phyloP scores from a whole-genome alignment of 2,113 vertebrate genomes.

The Leuciscus idus region DNA sequence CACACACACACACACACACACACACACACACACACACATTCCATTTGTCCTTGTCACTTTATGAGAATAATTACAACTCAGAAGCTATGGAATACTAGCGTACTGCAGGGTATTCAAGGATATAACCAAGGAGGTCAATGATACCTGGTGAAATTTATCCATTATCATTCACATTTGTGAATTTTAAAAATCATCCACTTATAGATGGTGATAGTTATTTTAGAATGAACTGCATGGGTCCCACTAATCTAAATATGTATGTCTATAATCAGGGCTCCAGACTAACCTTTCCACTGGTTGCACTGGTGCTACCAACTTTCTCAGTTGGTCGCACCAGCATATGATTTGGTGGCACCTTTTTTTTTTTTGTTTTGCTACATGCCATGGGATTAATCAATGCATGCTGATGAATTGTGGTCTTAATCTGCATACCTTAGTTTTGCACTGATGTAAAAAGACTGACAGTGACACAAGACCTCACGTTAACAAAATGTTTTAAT shows the following conservation, averaged over 20 bases:
- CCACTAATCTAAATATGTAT: not conserved
- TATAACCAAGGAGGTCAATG: not conserved
- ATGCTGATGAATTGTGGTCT: too few species aligned
- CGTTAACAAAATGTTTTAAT: too few species aligned
- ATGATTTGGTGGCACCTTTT: too few species aligned
- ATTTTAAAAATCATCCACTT: not conserved
- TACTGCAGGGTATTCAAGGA: not conserved
- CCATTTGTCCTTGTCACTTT: slow-evolving; percentile 7
- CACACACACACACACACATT: not conserved
- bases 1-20: not conserved
- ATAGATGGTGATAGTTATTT: not conserved
- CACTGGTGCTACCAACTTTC: too few species aligned
- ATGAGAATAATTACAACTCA: not conserved
- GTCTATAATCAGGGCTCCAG: too few species aligned
- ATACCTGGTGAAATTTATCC: not conserved
- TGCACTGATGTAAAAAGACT: too few species aligned
- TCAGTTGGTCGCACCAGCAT: too few species aligned
- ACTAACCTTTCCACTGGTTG: too few species aligned
- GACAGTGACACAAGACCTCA: too few species aligned
- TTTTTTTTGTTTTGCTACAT: too few species aligned
- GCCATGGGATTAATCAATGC: too few species aligned
- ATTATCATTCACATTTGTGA: not conserved
- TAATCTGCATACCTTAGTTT: too few species aligned
- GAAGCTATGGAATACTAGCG: not conserved
- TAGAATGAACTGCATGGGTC: not conserved